Evolutionary conservation across 2,888 invertebrate species (phyloP), one percentile per base, ranked within the genome.

Genomic region (Nomada fucata): DNA sequence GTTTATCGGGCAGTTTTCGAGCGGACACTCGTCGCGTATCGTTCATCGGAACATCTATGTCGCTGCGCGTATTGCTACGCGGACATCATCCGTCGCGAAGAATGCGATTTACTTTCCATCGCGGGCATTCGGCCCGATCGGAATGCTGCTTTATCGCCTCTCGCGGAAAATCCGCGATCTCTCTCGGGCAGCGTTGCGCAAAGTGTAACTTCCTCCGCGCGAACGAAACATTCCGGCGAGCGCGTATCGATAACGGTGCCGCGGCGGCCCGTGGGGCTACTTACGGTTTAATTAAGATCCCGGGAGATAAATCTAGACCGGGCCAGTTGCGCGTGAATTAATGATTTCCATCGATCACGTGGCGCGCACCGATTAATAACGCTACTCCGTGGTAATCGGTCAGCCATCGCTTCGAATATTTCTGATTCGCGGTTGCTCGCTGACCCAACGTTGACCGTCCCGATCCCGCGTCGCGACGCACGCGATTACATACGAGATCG

Each of bases 231-330:
- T 42, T n/a, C 23, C 11, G 23, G 50, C 59, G 55, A 73, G 65
- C 65, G 59, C 29, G 65, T 67, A 77, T 60, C 59, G 26, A 71
- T 71, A 71, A 78, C 67, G 20, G 36, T 15, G 20, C 71, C 65
- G n/a, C 68, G 20, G 1, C 13, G 42, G 15, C 26, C 20, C 36
- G 57, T 26, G 26, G 23, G 26, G n/a, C 53, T 71, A 63, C 61
- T 79, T 67, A 67, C 67, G 20, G 61, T 78, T 78, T 78, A 79
- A 79, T 79, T 79, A 79, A 79, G 79, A 79, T 79, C 78, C 61
- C n/a, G 64, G 60, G 71, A 50, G 79, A 78, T 79, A 79, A 78
- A 71, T 67, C 71, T 20, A 55, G 67, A 29, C 36, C 71, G 71
- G 52, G 60, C 53, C 70, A 55, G 65, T 79, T 55, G 55, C 61